phyloP scores from a whole-genome alignment of 1,140 invertebrate species.

The Drosophila pachea region DNA sequence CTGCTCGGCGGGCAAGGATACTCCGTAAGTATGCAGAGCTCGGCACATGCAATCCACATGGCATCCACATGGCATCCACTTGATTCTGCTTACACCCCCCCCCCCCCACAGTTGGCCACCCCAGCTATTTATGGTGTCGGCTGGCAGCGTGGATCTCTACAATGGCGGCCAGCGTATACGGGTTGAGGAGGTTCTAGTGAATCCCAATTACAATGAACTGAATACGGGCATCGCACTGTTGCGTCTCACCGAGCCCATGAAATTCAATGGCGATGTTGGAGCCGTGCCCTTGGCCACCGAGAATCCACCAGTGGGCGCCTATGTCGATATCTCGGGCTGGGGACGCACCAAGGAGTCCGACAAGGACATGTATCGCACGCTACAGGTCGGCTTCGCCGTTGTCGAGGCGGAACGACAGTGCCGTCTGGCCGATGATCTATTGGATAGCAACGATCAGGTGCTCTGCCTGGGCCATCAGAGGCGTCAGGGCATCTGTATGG shows the following conservation, averaged over 20 bases:
- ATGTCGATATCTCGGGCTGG: slow-evolving; percentile 68
- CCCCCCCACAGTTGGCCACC: slow-evolving; percentile 51
- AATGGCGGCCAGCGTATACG: slow-evolving; percentile 52
- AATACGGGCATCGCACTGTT: slow-evolving; percentile 61
- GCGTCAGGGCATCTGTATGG: slow-evolving; percentile 61
- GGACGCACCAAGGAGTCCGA: slow-evolving; percentile 55
- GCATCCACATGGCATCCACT: background rate
- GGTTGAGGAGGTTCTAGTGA: slow-evolving; percentile 60
- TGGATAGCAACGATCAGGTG: slow-evolving; percentile 47
- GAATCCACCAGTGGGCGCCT: slow-evolving; percentile 36
- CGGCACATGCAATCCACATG: too few relatives aligned
- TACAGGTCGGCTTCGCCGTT: slow-evolving; percentile 53
- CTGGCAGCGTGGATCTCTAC: slow-evolving; percentile 64
- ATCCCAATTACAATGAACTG: slow-evolving; percentile 57
- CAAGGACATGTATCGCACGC: slow-evolving; percentile 49
- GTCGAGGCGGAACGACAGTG: slow-evolving; percentile 36
- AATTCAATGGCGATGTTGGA: slow-evolving; percentile 43
- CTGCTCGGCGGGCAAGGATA: slow-evolving; percentile 61
- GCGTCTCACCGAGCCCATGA: slow-evolving; percentile 47
- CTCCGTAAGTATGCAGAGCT: too few relatives aligned
- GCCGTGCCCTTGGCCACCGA: slow-evolving; percentile 44
- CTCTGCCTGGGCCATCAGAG: slow-evolving; percentile 58
- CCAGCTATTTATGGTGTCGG: slow-evolving; percentile 53
- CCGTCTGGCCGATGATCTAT: slow-evolving; percentile 7
- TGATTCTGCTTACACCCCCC: background rate